Conservation (phyloP, 1,140 invertebrate genomes). For the Eulimnadia texana region DNA sequence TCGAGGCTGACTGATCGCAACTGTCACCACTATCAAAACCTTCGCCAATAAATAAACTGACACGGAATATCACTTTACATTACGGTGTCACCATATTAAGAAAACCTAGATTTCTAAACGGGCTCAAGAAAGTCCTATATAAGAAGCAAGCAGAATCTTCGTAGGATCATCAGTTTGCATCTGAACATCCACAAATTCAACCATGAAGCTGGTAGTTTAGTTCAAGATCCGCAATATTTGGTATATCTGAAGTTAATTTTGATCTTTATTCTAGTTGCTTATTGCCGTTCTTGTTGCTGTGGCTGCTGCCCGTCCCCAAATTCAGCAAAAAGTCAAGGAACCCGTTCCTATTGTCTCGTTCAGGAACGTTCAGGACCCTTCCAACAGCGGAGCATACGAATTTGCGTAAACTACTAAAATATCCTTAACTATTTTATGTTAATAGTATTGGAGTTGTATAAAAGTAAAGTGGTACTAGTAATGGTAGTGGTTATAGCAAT, state of each 20-base stretch:
- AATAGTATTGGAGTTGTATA: not conserved
- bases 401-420: too few species aligned
- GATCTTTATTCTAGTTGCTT: not conserved
- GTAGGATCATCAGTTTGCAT: too few species aligned
- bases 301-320: not conserved
- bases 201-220: not conserved
- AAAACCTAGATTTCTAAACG: too few species aligned
- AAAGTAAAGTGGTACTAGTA: not conserved
- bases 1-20: too few species aligned
- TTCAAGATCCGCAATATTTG: too few species aligned
- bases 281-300: constrained; percentile 2
- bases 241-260: too few species aligned
- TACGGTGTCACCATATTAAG: too few species aligned
- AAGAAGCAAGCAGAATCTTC: too few species aligned
- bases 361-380: not conserved
- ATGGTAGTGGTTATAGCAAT: not conserved
- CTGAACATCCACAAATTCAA: not conserved
- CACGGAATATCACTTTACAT: too few species aligned
- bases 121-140: too few species aligned
- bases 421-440: not conserved
- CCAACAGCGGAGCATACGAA: constrained; percentile 5
- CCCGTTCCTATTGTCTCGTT: constrained; percentile 1
- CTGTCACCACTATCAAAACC: too few species aligned
- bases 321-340: not conserved
- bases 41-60: too few species aligned